Base-by-base conservation (phyloP, 1,140 invertebrate species). In the Caenorhabditis briggsae region DNA sequence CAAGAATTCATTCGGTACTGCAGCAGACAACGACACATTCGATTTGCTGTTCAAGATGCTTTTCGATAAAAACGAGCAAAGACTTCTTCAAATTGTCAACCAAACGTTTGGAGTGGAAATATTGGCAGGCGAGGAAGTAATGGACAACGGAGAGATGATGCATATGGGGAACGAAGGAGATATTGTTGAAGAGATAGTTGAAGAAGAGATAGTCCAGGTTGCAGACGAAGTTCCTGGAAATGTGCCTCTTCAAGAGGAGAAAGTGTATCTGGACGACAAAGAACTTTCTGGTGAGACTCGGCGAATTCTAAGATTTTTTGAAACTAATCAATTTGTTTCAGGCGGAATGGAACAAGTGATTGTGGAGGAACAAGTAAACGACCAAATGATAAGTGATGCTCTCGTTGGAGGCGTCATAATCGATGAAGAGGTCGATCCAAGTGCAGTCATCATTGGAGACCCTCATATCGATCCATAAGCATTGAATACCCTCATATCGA, bases 51-150 rank as follows among this genome's bases (percentile, higher is more conserved):
- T 70, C 48, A 86, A 86, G 48, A 61, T 74, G 48, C 70, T 86
- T 2, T 58, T 86, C 33, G 53, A 48, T 23, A 86, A 86, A 48
- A 82, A 82, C 59, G 85, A 86, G 41, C 85, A 86, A 43, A 41
- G 85, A 5, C 50, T 86, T 11, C 56, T 86, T 8, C 70, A 56
- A 48, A 86, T 78, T 18, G 70, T 86, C 16, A 86, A 86, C 82
- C 85, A 86, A 11, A 70, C 74, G 0, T 86, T 86, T 23, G 85
- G 85, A 46, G 85, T 86, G 2, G 85, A 86, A 50, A 86, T 86
- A 48, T 12, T 86, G 3, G 55, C 74, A 18, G 78, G 70, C 20
- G 70, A 78, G 41, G 70, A 78, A 78, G 64, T 65, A 25, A 74
- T 74, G 16, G 65, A 74, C 18, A 48, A 48, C 12, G 65, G 46